Evolutionary conservation across 2,888 invertebrate species (phyloP), one percentile per base, ranked within the genome.

Genomic region (Copidosoma aretas): DNA sequence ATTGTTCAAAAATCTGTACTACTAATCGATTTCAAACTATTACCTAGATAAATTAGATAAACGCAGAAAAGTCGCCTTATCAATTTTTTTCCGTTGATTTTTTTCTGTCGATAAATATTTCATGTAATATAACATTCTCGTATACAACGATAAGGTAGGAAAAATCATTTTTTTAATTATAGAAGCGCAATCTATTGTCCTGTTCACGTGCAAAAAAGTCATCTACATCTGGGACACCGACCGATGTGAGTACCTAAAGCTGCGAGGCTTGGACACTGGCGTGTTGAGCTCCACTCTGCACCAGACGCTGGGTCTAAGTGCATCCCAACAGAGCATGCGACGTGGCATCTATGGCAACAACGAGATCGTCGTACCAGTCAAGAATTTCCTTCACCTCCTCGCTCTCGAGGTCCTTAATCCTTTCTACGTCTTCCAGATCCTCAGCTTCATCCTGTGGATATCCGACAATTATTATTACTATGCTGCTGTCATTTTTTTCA

Each of bases 351-450:
- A 93, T 81, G 95, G 95, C 0, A 84, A 88, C 25, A 96, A 96
- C 84, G 91, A 92, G 82, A 96, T 96, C 75, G 87, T 89, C 61
- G 91, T 96, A 49, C 92, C 93, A 5, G 90, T 94, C 60, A 90
- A 91, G 78, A 88, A 91, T 60, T 86, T 93, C 56, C 79, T 89
- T 69, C 90, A 90, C 0, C 86, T 95, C 17, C 85, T 95, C 0
- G 88, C 93, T 51, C 85, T 94, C 73, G 95, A 95, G 84, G 91
- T 93, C 46, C 89, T 97, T 76, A 95, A 96, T 84, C 97, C 97
- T 4, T 97, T 97, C 86, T 97, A 97, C 86, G 91, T 97, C 79
- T 97, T 97, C 86, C 97, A 97, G 89, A 83, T 96, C 74, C 94
- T 95, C 84, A 95, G 96, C 58, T 93, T 94, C 72, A 87, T 89